These are phyloP conservation scores for Arvicola amphibius DNA, from an alignment of 2,797 vertebrate species.

Conservation along the genomic window DNA sequence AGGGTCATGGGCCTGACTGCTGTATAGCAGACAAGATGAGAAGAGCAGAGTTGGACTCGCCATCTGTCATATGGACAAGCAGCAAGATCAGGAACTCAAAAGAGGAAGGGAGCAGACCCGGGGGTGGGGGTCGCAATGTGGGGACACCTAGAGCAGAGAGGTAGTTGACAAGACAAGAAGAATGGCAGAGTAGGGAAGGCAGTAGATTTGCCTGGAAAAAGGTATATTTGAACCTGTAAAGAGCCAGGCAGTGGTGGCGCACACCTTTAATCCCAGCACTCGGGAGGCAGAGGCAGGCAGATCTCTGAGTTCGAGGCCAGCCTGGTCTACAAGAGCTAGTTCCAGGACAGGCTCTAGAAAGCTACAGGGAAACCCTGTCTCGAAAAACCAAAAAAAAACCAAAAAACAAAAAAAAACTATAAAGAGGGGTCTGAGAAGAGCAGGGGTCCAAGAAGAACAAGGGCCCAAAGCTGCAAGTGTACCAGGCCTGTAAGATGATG, in stretches of 20 bases:
- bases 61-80: not conserved
- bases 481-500: not conserved
- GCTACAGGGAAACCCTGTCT: no score
- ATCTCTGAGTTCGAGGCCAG: no score
- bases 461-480: not conserved
- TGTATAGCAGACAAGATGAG: not conserved
- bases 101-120: not conserved
- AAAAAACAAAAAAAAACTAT: no score
- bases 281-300: no score
- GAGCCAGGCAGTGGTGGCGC: no score
- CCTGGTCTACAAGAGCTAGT: no score
- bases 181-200: not conserved
- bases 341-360: no score
- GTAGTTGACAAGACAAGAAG: not conserved
- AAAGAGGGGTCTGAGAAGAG: conserved; percentile 33
- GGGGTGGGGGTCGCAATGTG: not conserved
- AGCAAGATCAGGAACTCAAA: not conserved
- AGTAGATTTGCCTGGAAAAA: not conserved
- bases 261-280: no score
- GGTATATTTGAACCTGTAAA: not conserved
- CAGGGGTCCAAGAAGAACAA: conserved; percentile 66
- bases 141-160: not conserved
- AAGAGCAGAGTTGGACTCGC: not conserved
- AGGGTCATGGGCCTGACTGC: not conserved
- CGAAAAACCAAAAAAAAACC: no score